These are phyloP conservation scores for Dioctria rufipes DNA, from an alignment of 2,888 invertebrate species.

Conservation along the genomic window DNA sequence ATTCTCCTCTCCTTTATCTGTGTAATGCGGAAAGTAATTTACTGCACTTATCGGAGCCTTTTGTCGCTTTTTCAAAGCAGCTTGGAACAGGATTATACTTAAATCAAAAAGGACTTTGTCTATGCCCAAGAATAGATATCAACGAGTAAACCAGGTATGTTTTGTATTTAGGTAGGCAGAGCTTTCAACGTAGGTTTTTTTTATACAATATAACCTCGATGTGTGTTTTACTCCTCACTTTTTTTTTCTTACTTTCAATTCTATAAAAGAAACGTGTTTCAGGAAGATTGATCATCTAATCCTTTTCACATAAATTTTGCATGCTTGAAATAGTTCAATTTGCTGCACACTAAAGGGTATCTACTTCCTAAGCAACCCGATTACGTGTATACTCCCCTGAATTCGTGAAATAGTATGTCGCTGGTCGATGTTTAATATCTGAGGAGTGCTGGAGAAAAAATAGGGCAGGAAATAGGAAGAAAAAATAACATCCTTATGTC, in stretches of 20 bases:
- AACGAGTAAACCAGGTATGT: background rate
- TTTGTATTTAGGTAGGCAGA: constrained; percentile 7
- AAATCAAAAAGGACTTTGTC: constrained; percentile 52
- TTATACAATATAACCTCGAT: background rate
- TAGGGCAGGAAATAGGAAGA: background rate
- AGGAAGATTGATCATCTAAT: constrained; percentile 46
- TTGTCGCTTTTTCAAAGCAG: constrained; percentile 36
- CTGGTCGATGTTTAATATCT: too few species aligned
- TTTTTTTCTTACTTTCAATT: too few species aligned
- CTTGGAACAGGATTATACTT: constrained; percentile 19
- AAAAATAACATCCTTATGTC: background rate
- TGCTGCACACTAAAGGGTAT: constrained; percentile 45
- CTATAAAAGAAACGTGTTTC: constrained; percentile 16
- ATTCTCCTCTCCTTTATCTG: constrained; percentile 26
- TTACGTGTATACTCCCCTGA: too few species aligned
- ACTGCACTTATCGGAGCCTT: constrained; percentile 49
- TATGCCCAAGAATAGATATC: constrained; percentile 30
- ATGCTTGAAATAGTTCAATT: constrained; percentile 53
- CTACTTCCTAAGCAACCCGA: background rate
- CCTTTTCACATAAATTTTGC: constrained; percentile 54
- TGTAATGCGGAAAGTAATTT: constrained; percentile 50
- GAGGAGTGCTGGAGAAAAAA: background rate
- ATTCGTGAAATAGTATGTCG: too few species aligned
- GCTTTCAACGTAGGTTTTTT: background rate
- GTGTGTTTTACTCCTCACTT: background rate